Base-by-base conservation (phyloP, 2,113 vertebrate species). In the Hippoglossus stenolepis region DNA sequence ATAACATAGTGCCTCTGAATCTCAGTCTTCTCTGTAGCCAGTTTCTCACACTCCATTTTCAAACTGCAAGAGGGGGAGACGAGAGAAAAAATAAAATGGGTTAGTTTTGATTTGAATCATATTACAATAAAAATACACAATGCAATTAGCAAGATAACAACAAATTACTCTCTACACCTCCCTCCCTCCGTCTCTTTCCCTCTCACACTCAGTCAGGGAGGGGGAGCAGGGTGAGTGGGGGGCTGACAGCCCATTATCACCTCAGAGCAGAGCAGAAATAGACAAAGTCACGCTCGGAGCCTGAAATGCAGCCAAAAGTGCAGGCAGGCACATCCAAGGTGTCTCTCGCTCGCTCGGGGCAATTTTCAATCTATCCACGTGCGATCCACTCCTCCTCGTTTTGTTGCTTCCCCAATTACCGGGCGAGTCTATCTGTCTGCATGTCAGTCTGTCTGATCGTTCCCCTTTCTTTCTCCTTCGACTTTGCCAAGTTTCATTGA, bases 1-100 rank as follows among this genome's bases (percentile, higher is more conserved):
- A 97, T 97, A 90, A 97, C 96, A 79, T 97, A 97, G 92, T 97
- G 96, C 76, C 96, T 96, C 94, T 97, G 96, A 89, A 97, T 97
- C 94, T 97, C 96, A 0, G 96, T 97, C 94, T 97, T 97, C 87
- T 97, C 96, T 31, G 96, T 97, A 62, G 96, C 96, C 93, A 97
- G 93, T 84, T 97, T 97, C 93, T 97, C 96, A 91, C 96, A 97
- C 91, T 97, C 96, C 88, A 97, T 76, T 90, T 97, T 97, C 92
- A 97, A 94, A 93, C 96, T 97, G 93, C 62, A 82, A 82, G 65
- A 58, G 67, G 74, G 65, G 58, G 54, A 60, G 51, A 4, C 38
- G 11, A 79, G 11, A 60, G 68, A 2, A 20, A 18, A 73, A 45
- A 69, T 4, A 24, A 59, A 13, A 23, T 7, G 1, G 18, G 24